Percentiles rank a stretch among this genome's conserved stretches.
Evolutionary conservation across 2,113 vertebrate genomes (phyloP).

Genomic region (Phylloscopus trochiloides): DNA sequence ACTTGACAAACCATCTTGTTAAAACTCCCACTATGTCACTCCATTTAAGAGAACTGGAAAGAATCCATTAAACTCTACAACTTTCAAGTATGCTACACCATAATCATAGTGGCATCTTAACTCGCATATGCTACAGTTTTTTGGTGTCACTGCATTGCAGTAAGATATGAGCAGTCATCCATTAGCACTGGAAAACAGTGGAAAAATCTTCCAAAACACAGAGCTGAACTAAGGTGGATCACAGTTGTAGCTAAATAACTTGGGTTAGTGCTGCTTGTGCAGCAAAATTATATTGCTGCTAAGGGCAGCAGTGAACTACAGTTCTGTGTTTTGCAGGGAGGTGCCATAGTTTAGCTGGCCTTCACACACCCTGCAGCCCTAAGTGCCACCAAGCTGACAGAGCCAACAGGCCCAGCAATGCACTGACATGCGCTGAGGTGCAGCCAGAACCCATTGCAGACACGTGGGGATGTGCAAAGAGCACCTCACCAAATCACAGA

Average conservation of each 20-base stretch:
- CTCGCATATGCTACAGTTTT: accelerated
- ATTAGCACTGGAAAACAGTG: not conserved
- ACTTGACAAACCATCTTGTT: not conserved
- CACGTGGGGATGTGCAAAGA: not conserved
- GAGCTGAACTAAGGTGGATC: not conserved
- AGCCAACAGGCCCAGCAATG: no score
- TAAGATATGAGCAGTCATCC: not conserved
- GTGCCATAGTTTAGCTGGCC: not conserved
- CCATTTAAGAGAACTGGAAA: not conserved
- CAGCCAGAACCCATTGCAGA: not conserved
- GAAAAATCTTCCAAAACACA: not conserved
- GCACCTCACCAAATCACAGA: not conserved
- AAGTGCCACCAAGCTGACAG: not conserved
- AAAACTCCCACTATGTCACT: not conserved
- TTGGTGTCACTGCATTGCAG: not conserved
- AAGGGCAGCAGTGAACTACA: not conserved
- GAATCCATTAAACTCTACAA: not conserved
- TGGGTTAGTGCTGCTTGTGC: not conserved
- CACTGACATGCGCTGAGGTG: accelerated
- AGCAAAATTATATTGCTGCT: not conserved
- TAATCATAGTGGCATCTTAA: not conserved
- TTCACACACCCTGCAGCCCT: not conserved
- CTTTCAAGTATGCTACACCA: not conserved
- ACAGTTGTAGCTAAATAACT: not conserved
- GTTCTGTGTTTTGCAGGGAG: not conserved